These are phyloP conservation scores for Hecatera dysodea DNA, from an alignment of 2,888 invertebrate species.

Conservation along the genomic window DNA sequence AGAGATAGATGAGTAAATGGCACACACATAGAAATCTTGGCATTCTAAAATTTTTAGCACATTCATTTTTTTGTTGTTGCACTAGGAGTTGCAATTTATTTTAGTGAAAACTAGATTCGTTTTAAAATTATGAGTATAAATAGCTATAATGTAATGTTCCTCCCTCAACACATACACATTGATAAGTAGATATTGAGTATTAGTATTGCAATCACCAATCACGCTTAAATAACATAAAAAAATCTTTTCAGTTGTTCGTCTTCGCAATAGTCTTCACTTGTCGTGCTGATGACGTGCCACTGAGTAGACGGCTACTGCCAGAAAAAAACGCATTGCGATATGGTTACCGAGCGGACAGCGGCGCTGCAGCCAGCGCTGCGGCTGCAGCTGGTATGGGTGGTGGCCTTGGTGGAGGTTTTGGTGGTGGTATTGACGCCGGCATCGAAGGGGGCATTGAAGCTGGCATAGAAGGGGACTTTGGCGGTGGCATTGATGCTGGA, in stretches of 20 bases:
- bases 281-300: conserved; percentile 40
- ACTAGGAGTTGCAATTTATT: not conserved
- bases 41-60: not conserved
- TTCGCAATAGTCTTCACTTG: conserved; percentile 46
- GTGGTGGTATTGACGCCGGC: conserved; percentile 24
- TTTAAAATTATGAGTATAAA: not conserved
- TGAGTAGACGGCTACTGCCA: conserved; percentile 4
- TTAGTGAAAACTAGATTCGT: not conserved
- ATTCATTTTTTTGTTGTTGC: not conserved
- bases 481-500: conserved; percentile 22
- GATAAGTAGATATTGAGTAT: too few species aligned
- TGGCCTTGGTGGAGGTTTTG: not conserved
- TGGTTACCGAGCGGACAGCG: conserved; percentile 14
- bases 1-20: not conserved
- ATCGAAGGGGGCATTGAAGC: conserved; percentile 33
- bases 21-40: not conserved
- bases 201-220: not conserved
- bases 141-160: not conserved
- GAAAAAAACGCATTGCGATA: conserved; percentile 37
- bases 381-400: conserved; percentile 27
- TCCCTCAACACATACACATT: not conserved
- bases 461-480: conserved; percentile 26
- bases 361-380: conserved; percentile 14
- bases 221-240: not conserved
- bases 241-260: conserved; percentile 48